Evolutionary conservation across 1,140 invertebrate genomes (phyloP), one percentile per base, ranked within the genome.

Genomic region (Hycleus phaleratus): DNA sequence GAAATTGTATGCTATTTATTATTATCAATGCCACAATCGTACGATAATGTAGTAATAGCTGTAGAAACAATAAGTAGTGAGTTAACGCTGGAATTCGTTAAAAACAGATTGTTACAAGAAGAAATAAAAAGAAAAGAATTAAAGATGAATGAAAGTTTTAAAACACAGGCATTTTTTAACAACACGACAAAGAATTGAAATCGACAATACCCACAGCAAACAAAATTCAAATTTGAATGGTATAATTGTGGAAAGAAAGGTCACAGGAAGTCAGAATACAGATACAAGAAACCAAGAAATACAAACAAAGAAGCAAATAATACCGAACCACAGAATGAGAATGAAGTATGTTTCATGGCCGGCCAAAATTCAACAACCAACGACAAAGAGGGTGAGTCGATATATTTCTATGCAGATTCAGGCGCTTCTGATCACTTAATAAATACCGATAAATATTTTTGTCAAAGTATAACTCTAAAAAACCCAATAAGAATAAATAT

Each of bases 61-160:
- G 68, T 78, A 42, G 73, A 77, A 65, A 75, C 73, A 3, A 49
- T 75, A 32, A 56, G 67, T 0, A 67, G 71, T 49, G 70, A 69
- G 56, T 54, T 73, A 52, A 73, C 47, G 7, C 9, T 39, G 11
- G 32, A 26, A 12, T 49, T 49, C 26, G 47, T 49, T 8, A 49
- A 49, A 49, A 12, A 9, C 7, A 10, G 26, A 26, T 47, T 47
- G 18, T 25, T 26, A 25, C 11, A 56, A 18, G 9, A 49, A 6
- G 26, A 39, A 38, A 9, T 39, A 38, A 49, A 49, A 49, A 12
- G 10, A 10, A n/a, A 32, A 38, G 38, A 49, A 32, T 32, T 32
- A 32, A 32, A 32, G 7, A 32, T 4, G 7, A 32, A 32, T 32
- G 32, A 32, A 32, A 32, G 32, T 32, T 32, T 2, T 5, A 32